These are phyloP conservation scores for Cryptoleucopteryx plumbea DNA, from an alignment of 2,113 vertebrate genomes.

Conservation along the genomic window DNA sequence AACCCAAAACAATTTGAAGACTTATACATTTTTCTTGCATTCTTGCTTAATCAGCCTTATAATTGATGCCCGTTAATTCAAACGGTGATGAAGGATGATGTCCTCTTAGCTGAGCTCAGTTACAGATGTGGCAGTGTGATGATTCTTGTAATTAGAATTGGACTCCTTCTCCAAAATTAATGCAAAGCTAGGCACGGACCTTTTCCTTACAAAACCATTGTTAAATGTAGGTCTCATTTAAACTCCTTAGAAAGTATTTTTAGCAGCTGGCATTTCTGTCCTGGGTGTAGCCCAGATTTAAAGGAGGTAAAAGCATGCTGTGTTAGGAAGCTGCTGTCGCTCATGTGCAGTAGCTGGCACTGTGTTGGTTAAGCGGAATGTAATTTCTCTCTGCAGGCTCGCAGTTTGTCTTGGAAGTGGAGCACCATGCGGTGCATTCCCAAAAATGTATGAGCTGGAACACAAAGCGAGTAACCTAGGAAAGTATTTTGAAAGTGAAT, in stretches of 20 bases:
- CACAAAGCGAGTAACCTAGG: background rate
- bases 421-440: background rate
- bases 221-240: background rate
- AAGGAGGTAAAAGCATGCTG: background rate
- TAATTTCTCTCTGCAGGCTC: background rate
- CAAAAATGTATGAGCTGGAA: background rate
- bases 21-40: background rate
- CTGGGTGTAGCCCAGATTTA: background rate
- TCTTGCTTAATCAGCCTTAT: background rate
- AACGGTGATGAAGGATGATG: rapidly evolving
- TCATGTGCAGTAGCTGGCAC: background rate
- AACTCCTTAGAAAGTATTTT: background rate
- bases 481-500: background rate
- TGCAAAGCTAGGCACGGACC: background rate
- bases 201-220: background rate
- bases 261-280: background rate
- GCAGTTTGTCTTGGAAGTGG: background rate
- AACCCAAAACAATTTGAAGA: background rate
- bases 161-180: background rate
- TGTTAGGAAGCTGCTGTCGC: background rate
- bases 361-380: background rate
- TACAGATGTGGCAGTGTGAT: rapidly evolving
- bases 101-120: background rate
- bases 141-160: background rate
- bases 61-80: background rate